Conservation (phyloP, 2,113 vertebrate species). For the Chroicocephalus ridibundus region DNA sequence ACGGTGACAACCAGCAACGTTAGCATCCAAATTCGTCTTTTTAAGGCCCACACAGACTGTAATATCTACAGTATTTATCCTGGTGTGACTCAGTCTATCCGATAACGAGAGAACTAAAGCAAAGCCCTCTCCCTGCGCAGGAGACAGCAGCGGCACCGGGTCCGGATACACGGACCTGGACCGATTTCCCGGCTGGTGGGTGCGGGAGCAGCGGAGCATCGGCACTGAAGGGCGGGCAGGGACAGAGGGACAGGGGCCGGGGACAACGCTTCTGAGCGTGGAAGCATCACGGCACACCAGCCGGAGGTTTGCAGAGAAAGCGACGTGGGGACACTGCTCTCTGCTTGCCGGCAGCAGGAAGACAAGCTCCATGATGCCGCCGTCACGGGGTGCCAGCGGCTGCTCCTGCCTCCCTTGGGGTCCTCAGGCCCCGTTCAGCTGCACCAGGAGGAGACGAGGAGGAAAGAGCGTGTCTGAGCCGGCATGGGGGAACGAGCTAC, state of each 20-base stretch:
- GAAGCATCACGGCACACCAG: not conserved
- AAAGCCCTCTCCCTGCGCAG: not conserved
- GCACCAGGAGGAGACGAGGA: not conserved
- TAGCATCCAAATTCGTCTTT: not conserved
- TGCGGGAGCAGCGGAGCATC: not conserved
- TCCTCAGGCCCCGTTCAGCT: accelerated
- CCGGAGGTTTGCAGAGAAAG: not conserved
- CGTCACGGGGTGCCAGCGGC: accelerated
- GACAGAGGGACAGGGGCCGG: not conserved
- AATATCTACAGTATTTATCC: not conserved
- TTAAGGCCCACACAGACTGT: not conserved
- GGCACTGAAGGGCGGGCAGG: not conserved
- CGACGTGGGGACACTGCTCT: constrained; percentile 36
- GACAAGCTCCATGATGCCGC: not conserved
- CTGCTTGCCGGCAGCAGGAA: constrained; percentile 36
- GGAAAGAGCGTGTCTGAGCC: not conserved
- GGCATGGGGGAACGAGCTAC: accelerated
- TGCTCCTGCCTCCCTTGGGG: not conserved
- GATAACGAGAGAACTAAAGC: not conserved
- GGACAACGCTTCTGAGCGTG: not conserved
- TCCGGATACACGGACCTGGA: accelerated
- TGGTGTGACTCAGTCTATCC: not conserved
- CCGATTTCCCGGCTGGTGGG: accelerated
- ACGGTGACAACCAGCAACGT: not conserved
- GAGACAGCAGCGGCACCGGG: accelerated